Conservation (phyloP, 2,888 invertebrate genomes). For the Eudasyphora cyanicolor region DNA sequence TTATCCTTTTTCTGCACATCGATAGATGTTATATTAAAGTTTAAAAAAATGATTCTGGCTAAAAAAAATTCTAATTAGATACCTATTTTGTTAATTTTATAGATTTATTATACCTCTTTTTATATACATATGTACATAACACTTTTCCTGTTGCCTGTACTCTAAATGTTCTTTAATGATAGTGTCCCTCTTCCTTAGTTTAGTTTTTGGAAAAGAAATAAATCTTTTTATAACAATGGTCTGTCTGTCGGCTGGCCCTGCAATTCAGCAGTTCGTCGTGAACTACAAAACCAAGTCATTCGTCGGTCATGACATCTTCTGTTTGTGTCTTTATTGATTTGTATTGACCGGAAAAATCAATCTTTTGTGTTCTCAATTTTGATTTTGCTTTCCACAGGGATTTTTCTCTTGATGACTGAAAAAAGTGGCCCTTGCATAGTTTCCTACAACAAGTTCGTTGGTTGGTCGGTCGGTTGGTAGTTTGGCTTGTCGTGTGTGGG, state of each 20-base stretch:
- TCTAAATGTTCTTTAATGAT: no score
- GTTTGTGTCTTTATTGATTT: slow-evolving; percentile 39
- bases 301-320: neutral
- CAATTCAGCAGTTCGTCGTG: neutral
- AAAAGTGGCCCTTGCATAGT: neutral
- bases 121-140: no score
- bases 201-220: neutral
- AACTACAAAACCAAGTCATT: no score
- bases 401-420: neutral
- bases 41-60: no score
- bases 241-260: neutral
- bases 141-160: no score
- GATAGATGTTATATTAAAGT: no score
- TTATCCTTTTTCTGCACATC: no score
- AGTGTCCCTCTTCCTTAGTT: no score
- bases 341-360: slow-evolving; percentile 66
- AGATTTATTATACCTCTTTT: no score
- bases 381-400: neutral
- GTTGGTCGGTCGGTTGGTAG: neutral
- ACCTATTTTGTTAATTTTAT: no score
- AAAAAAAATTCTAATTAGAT: no score
- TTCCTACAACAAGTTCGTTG: neutral
- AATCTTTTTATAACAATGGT: neutral
- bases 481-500: neutral
- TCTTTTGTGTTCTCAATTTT: slow-evolving; percentile 56